A percentile compares a stretch with the other conserved stretches of the same genome.
These are phyloP conservation scores for Nasalis larvatus DNA, from an alignment of 2,113 vertebrate genomes.

Conservation along the genomic window DNA sequence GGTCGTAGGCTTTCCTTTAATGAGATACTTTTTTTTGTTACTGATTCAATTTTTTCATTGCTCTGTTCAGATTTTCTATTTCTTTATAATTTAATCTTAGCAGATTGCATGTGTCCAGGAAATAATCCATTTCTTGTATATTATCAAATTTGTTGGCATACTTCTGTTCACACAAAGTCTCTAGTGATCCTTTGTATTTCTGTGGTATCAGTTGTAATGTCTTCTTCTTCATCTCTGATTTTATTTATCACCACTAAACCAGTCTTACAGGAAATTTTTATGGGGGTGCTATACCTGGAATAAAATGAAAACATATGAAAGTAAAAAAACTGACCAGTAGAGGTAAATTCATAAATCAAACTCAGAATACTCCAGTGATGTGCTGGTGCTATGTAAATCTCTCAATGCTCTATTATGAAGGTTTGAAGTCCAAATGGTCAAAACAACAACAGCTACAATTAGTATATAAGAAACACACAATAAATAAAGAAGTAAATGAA, in stretches of 20 bases:
- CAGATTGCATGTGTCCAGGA: not conserved
- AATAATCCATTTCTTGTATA: not conserved
- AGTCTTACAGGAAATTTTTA: not conserved
- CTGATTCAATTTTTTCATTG: not conserved
- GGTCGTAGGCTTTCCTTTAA: not conserved
- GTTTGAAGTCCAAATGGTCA: not conserved
- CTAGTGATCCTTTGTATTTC: not conserved
- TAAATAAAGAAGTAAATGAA: not conserved
- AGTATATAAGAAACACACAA: not conserved
- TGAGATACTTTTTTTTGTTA: not conserved
- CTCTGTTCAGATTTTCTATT: not conserved
- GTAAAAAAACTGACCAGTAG: not conserved
- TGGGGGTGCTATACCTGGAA: not conserved
- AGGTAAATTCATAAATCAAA: not conserved
- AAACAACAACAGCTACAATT: not conserved
- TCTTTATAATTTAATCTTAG: not conserved
- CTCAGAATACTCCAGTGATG: not conserved
- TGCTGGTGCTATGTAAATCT: not conserved
- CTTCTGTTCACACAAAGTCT: not conserved
- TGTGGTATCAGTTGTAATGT: not conserved
- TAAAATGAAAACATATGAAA: not conserved
- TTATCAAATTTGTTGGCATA: not conserved
- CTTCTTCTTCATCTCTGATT: not conserved
- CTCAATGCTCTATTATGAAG: not conserved
- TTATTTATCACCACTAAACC: not conserved